Evolutionary conservation across 2,797 vertebrate species (phyloP).

Genomic region (Peromyscus eremicus): DNA sequence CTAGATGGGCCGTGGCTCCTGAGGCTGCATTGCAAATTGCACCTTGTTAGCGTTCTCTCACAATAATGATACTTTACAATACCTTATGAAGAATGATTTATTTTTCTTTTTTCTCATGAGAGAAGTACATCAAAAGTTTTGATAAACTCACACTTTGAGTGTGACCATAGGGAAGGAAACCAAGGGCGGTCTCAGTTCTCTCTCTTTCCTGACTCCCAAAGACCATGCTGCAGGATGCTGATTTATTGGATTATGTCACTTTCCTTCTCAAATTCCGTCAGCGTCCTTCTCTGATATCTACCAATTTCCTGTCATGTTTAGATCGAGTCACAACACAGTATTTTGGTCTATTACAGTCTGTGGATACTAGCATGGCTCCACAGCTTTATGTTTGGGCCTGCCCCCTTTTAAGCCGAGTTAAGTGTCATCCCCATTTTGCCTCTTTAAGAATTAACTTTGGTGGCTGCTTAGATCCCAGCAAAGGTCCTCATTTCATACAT

Average conservation of each 20-base stretch:
- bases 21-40: neutral
- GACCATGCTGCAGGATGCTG: neutral
- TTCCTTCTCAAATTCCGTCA: slow-evolving; percentile 21
- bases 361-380: neutral
- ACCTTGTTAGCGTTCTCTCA: neutral
- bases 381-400: neutral
- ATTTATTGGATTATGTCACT: neutral
- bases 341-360: neutral
- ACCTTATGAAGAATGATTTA: neutral
- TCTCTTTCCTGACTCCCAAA: neutral
- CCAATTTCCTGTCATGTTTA: neutral
- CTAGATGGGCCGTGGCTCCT: neutral
- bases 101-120: neutral
- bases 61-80: neutral
- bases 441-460: neutral
- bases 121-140: neutral
- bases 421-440: neutral
- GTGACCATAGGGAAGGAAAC: neutral
- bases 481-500: neutral
- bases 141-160: neutral
- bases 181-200: neutral
- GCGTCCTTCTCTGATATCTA: neutral
- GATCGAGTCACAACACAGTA: too few species aligned
- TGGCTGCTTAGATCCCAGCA: neutral
- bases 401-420: neutral